Percentiles rank a stretch among this genome's conserved stretches.
phyloP scores from a whole-genome alignment of 2,888 invertebrate genomes.

The Sarcophaga carnaria region DNA sequence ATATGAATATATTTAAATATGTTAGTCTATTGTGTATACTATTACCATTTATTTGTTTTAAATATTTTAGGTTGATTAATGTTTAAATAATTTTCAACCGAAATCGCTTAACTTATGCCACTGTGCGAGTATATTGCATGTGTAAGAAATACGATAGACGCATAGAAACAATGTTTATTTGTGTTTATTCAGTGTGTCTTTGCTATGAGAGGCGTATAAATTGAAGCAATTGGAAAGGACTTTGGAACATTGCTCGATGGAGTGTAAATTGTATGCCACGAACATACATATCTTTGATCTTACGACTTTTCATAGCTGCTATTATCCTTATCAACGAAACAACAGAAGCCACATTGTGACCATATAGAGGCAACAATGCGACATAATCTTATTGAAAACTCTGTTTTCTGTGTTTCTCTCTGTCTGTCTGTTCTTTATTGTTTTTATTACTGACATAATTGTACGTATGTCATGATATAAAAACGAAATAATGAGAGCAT shows the following conservation, averaged over 20 bases:
- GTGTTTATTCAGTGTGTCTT: not conserved
- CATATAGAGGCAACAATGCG: not conserved
- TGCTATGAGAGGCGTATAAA: not conserved
- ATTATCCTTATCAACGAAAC: not conserved
- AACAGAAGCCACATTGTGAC: not conserved
- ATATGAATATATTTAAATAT: too few relatives aligned
- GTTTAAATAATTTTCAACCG: not conserved
- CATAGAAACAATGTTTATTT: not conserved
- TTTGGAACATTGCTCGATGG: not conserved
- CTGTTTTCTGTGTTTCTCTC: not conserved
- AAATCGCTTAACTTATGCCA: not conserved
- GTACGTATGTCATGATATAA: too few relatives aligned
- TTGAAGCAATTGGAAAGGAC: not conserved
- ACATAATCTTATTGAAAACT: not conserved
- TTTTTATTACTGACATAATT: not conserved
- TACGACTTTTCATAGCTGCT: not conserved
- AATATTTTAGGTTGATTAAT: too few relatives aligned
- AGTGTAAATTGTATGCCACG: not conserved
- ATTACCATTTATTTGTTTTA: too few relatives aligned
- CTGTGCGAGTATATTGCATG: too few relatives aligned
- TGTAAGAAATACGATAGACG: not conserved
- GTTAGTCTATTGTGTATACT: too few relatives aligned
- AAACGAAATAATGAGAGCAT: too few relatives aligned
- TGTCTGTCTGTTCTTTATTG: not conserved
- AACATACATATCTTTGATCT: not conserved